phyloP scores from a whole-genome alignment of 2,797 vertebrate species.

The Gallinago solitaria region DNA sequence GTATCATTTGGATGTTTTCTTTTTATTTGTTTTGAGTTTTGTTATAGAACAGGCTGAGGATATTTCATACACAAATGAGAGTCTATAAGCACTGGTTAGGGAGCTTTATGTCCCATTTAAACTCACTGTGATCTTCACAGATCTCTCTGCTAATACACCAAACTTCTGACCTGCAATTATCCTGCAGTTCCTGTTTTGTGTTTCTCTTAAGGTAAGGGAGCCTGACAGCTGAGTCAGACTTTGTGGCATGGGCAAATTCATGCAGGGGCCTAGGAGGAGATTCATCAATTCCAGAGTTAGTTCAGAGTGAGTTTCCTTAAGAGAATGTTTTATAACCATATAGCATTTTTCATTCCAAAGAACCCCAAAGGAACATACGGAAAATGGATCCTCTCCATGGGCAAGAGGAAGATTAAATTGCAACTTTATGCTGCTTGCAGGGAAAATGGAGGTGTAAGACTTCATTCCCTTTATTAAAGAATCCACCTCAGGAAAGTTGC shows the following conservation, averaged over 20 bases:
- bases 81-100: background rate
- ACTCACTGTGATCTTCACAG: background rate
- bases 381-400: conserved; percentile 3
- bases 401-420: conserved; percentile 37
- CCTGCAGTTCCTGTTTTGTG: background rate
- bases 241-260: background rate
- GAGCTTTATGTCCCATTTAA: background rate
- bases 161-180: background rate
- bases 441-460: background rate
- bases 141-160: background rate
- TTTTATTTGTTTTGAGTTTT: background rate
- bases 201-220: background rate
- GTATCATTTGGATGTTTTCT: background rate
- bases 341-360: conserved; percentile 14
- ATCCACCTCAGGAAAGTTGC: background rate
- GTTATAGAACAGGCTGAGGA: background rate
- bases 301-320: conserved; percentile 6
- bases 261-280: background rate
- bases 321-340: conserved; percentile 11
- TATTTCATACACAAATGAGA: background rate
- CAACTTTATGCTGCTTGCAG: conserved; percentile 5
- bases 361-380: background rate
- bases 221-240: background rate
- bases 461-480: background rate
- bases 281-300: background rate